phyloP scores from a whole-genome alignment of 2,888 invertebrate genomes.

The Scaptomyza reducta region DNA sequence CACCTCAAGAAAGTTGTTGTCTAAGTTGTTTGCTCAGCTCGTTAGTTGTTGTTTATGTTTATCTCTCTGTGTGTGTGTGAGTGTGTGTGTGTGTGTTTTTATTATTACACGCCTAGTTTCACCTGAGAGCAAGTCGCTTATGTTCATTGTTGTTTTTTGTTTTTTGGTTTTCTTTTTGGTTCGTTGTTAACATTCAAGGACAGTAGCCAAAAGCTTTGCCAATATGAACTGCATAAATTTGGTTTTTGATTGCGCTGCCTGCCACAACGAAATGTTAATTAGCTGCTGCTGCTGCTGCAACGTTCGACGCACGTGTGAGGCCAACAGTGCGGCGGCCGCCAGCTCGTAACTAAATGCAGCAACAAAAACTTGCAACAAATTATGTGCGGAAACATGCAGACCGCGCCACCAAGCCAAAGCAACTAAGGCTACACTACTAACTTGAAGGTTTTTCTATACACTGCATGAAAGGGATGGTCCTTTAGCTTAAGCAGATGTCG shows the following conservation, averaged over 20 bases:
- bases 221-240: constrained; percentile 64
- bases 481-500: background rate
- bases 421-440: constrained; percentile 37
- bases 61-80: background rate
- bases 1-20: constrained; percentile 43
- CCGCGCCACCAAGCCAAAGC: constrained; percentile 3
- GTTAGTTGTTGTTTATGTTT: constrained; percentile 22
- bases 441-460: constrained; percentile 27
- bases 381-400: constrained; percentile 47
- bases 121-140: constrained; percentile 4
- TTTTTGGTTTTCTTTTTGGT: constrained; percentile 7
- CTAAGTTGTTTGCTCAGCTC: constrained; percentile 48
- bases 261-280: constrained; percentile 56
- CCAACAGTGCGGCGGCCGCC: constrained; percentile 24
- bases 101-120: constrained; percentile 43
- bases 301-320: constrained; percentile 37
- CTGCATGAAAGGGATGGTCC: constrained; percentile 2
- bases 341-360: constrained; percentile 16
- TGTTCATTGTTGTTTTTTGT: background rate
- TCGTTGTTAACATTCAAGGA: constrained; percentile 53
- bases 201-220: constrained; percentile 41
- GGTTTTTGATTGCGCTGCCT: constrained; percentile 50
- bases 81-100: constrained; percentile 9
- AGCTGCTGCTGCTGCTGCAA: constrained; percentile 44
- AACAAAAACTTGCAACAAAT: constrained; percentile 42